Percentiles rank a stretch among this genome's conserved stretches.
Conservation (phyloP, 2,113 vertebrate species). For the Prionailurus viverrinus region DNA sequence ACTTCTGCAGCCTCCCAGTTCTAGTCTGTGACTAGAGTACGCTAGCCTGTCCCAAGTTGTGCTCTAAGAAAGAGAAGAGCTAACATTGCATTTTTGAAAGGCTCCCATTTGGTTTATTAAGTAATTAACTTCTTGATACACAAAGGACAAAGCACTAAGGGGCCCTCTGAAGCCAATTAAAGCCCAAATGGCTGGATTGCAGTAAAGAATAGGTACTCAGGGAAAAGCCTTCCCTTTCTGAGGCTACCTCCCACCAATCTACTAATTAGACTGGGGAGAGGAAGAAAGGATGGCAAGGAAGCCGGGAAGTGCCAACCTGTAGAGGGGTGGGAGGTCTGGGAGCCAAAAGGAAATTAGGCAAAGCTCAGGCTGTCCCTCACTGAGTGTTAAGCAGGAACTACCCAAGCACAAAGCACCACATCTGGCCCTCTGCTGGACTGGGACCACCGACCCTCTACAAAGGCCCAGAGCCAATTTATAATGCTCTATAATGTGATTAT, state of each 20-base stretch:
- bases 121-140: conserved; percentile 76
- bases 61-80: conserved; percentile 46
- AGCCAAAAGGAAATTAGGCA: conserved; percentile 51
- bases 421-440: neutral
- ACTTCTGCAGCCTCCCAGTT: neutral
- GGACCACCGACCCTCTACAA: neutral
- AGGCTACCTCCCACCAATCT: conserved; percentile 63
- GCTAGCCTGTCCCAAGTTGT: neutral
- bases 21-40: neutral
- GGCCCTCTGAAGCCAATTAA: conserved; percentile 73
- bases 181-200: conserved; percentile 71
- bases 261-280: conserved; percentile 67
- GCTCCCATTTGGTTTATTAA: conserved; percentile 75
- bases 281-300: neutral
- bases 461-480: neutral
- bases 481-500: neutral
- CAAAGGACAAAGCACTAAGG: conserved; percentile 71
- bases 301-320: conserved; percentile 50
- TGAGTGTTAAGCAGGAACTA: neutral
- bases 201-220: conserved; percentile 56
- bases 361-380: neutral
- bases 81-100: conserved; percentile 57
- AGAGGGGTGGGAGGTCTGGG: neutral
- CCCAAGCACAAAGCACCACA: neutral
- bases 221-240: conserved; percentile 48